Percentiles rank a stretch among this genome's conserved stretches.
Evolutionary conservation across 2,113 vertebrate species (phyloP).

Genomic region (human): DNA sequence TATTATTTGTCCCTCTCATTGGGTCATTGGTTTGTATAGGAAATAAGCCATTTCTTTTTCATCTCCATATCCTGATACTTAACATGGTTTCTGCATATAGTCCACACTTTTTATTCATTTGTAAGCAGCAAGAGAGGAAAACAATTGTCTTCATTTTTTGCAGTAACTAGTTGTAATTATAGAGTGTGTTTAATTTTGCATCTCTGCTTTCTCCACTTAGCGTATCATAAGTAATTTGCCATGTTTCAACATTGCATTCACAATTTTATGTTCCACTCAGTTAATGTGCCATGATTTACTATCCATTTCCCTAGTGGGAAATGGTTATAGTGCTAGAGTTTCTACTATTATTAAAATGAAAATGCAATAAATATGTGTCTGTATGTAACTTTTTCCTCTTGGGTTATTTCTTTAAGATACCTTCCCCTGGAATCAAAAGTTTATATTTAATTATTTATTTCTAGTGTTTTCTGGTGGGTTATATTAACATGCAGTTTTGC

Average conservation of each 20-base stretch:
- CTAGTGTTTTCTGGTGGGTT: neutral
- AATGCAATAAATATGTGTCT: neutral
- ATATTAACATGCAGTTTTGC: neutral
- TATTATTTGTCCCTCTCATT: neutral
- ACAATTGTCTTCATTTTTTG: constrained; percentile 8
- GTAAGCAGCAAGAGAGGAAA: neutral
- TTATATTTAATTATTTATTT: neutral
- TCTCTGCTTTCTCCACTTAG: constrained; percentile 11
- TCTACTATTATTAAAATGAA: constrained; percentile 18
- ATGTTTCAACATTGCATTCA: neutral
- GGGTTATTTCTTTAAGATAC: neutral
- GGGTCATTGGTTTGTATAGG: neutral
- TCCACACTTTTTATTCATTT: neutral
- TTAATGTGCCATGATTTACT: constrained; percentile 6
- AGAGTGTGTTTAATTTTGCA: constrained; percentile 30
- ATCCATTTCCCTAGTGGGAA: neutral
- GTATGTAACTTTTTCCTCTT: neutral
- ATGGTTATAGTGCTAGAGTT: neutral
- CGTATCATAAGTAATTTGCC: constrained; percentile 39
- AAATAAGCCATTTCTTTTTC: neutral
- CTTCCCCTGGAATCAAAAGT: neutral
- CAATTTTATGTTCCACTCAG: constrained; percentile 22
- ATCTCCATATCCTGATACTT: neutral
- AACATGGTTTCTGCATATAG: neutral
- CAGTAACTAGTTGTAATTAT: constrained; percentile 4